A percentile compares a stretch with the other conserved stretches of the same genome.
Evolutionary conservation across 2,888 invertebrate genomes (phyloP).

Genomic region (Arenicola marina): DNA sequence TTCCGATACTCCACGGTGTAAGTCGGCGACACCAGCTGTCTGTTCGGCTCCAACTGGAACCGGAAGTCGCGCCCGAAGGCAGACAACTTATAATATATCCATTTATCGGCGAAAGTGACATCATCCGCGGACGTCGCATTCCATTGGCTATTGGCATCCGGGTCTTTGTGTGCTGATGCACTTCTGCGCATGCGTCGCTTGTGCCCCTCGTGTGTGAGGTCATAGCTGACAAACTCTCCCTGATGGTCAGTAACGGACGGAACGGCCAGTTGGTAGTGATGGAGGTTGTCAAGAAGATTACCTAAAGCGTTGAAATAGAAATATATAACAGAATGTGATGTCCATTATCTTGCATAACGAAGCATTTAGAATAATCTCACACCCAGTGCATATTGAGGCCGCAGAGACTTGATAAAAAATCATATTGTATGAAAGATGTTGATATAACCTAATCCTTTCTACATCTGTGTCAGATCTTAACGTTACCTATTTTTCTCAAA

Average conservation of each 20-base stretch:
- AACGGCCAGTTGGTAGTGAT: conserved; percentile 47
- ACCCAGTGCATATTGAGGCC: too few species aligned
- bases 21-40: conserved; percentile 43
- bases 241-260: conserved; percentile 46
- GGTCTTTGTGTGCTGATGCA: neutral
- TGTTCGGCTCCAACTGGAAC: conserved; percentile 51
- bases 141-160: neutral
- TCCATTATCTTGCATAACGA: too few species aligned
- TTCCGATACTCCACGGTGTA: conserved; percentile 48
- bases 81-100: conserved; percentile 49
- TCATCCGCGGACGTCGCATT: conserved; percentile 11
- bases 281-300: conserved; percentile 38
- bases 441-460: too few species aligned
- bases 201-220: conserved; percentile 3
- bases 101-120: conserved; percentile 11
- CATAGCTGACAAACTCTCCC: conserved; percentile 49
- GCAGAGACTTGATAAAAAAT: too few species aligned
- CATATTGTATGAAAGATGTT: too few species aligned
- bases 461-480: too few species aligned
- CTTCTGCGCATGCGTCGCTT: conserved; percentile 1
- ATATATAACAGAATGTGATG: too few species aligned
- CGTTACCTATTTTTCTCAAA: too few species aligned
- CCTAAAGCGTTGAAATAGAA: conserved; percentile 41
- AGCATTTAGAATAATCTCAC: too few species aligned
- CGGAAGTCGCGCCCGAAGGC: conserved; percentile 54